A percentile compares a stretch with the other conserved stretches of the same genome.
These are phyloP conservation scores for Drosophila jambulina DNA, from an alignment of 1,140 invertebrate genomes.

Conservation along the genomic window DNA sequence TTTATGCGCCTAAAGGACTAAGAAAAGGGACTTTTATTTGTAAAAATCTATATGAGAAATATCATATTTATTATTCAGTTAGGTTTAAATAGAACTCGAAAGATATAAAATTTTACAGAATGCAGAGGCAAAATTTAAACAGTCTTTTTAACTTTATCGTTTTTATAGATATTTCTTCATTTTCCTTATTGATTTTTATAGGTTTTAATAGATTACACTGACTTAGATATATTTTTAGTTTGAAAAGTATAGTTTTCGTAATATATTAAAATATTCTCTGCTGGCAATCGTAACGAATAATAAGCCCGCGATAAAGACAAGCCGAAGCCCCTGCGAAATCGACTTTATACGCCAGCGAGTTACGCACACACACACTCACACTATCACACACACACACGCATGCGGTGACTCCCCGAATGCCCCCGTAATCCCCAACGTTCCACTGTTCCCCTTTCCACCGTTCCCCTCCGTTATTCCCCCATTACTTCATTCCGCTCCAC, in stretches of 20 bases:
- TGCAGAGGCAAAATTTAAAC: too few relatives aligned
- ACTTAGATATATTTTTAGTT: not conserved
- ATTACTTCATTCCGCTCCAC: slow-evolving; percentile 36
- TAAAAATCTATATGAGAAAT: not conserved
- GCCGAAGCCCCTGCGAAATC: slow-evolving; percentile 13
- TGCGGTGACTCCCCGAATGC: slow-evolving; percentile 5
- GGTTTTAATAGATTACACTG: not conserved
- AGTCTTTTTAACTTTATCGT: not conserved
- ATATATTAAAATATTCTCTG: not conserved
- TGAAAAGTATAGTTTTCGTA: not conserved
- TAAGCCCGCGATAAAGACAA: slow-evolving; percentile 9
- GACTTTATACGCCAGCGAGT: slow-evolving; percentile 2
- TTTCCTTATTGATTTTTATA: too few relatives aligned
- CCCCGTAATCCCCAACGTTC: slow-evolving; percentile 17
- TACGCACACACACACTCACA: slow-evolving; percentile 3
- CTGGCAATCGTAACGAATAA: not conserved
- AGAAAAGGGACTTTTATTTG: not conserved
- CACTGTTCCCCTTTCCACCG: not conserved
- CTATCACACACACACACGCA: not conserved
- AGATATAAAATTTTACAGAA: not conserved
- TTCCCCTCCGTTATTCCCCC: slow-evolving; percentile 8
- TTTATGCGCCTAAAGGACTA: not conserved
- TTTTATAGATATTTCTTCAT: not conserved
- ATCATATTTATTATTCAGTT: too few relatives aligned
- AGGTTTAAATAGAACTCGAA: too few relatives aligned